phyloP scores from a whole-genome alignment of 2,113 vertebrate genomes.

The Cyanistes caeruleus region DNA sequence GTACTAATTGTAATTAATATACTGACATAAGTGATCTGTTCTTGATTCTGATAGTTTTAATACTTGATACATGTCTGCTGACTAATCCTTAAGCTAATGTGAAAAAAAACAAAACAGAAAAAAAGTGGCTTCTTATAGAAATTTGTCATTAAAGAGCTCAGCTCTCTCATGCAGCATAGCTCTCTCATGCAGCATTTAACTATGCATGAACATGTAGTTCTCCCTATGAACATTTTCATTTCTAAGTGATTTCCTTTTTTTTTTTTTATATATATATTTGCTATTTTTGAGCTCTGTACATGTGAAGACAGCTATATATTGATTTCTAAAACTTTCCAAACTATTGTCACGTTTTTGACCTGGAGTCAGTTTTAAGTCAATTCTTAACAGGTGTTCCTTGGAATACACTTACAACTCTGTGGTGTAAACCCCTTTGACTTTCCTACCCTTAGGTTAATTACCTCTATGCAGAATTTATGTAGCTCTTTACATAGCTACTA shows the following conservation, averaged over 20 bases:
- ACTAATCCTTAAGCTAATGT: neutral
- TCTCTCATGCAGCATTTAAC: neutral
- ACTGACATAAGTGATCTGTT: neutral
- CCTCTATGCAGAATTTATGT: neutral
- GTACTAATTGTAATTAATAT: neutral
- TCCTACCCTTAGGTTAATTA: neutral
- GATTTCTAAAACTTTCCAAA: neutral
- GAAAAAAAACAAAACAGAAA: neutral
- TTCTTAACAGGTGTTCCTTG: neutral
- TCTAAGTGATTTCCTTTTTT: neutral
- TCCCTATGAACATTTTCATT: neutral
- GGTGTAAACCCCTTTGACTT: neutral
- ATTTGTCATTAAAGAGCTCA: neutral
- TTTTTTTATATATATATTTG: neutral
- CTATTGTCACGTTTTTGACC: neutral
- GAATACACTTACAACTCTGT: neutral
- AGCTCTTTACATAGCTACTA: neutral
- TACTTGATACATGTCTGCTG: neutral
- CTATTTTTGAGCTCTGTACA: neutral
- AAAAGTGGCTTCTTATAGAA: neutral
- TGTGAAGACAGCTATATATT: neutral
- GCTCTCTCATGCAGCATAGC: neutral
- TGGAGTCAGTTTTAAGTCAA: neutral
- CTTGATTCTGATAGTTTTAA: neutral
- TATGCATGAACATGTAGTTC: neutral